Percentiles rank a stretch among this genome's conserved stretches.
These are phyloP conservation scores for Falco novaeseelandiae DNA, from an alignment of 2,797 vertebrate genomes.

Conservation along the genomic window DNA sequence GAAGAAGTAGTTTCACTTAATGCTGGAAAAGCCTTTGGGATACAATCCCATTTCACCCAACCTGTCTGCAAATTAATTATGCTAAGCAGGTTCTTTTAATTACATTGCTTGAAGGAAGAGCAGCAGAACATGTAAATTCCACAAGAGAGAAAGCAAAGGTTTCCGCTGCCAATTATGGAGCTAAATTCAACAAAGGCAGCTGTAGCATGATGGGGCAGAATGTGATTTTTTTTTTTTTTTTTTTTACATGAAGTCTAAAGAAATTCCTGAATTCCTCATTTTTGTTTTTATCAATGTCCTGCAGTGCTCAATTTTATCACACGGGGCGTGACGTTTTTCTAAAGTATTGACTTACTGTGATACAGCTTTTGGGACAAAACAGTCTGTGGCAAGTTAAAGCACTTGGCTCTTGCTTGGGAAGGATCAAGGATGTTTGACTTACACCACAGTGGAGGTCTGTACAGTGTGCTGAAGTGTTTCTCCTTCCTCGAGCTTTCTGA, in stretches of 20 bases:
- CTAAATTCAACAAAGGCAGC: background rate
- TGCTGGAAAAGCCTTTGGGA: slow-evolving; percentile 57
- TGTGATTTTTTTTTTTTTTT: background rate
- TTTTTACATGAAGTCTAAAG: background rate
- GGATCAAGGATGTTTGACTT: background rate
- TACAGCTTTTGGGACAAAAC: background rate
- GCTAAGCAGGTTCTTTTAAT: slow-evolving; percentile 55
- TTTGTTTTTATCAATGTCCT: background rate
- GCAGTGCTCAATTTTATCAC: background rate
- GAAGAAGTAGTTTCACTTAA: slow-evolving; percentile 19
- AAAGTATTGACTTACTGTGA: background rate
- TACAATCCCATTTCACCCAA: slow-evolving; percentile 37
- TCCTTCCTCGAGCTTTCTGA: background rate
- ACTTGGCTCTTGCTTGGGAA: background rate
- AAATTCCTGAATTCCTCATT: background rate
- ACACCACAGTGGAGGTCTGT: background rate
- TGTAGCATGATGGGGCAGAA: background rate
- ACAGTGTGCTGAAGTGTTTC: background rate
- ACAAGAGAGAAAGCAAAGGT: background rate
- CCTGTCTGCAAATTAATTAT: slow-evolving; percentile 62
- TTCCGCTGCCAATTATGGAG: background rate
- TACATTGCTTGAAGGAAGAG: slow-evolving; percentile 62
- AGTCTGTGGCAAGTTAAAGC: background rate
- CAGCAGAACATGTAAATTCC: slow-evolving; percentile 29
- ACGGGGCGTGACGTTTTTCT: background rate